Conservation (phyloP, 2,888 invertebrate genomes). For the Protodeltote pygarga region DNA sequence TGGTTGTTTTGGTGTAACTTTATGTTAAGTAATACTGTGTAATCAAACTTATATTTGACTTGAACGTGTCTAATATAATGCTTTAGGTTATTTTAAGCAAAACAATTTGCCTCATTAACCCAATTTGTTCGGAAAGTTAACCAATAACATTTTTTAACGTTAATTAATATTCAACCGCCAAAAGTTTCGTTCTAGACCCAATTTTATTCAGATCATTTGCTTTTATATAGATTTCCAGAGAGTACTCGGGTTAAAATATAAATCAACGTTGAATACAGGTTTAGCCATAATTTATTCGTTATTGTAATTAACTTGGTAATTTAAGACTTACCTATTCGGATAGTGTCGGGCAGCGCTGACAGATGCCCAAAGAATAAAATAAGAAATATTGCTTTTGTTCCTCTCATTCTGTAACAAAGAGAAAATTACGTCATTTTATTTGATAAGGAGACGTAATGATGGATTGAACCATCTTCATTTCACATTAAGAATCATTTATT, state of each 20-base stretch:
- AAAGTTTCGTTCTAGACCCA: conserved; percentile 1
- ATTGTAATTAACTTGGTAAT: conserved; percentile 24
- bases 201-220: conserved; percentile 37
- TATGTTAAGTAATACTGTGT: too few relatives aligned
- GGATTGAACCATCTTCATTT: conserved; percentile 13
- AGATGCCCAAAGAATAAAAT: conserved; percentile 81
- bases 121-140: too few relatives aligned
- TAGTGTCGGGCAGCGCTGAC: conserved; percentile 85
- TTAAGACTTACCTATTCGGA: conserved; percentile 81
- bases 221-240: conserved; percentile 43
- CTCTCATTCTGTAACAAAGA: conserved; percentile 80
- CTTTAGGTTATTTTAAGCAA: too few relatives aligned
- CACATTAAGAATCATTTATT: conserved; percentile 1
- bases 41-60: too few relatives aligned
- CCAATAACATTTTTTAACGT: not conserved
- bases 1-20: too few relatives aligned
- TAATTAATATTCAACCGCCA: conserved; percentile 3
- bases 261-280: conserved; percentile 23
- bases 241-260: conserved; percentile 28
- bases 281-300: conserved; percentile 29
- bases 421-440: conserved; percentile 27
- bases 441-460: not conserved
- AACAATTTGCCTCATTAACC: too few relatives aligned
- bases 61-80: too few relatives aligned
- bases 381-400: conserved; percentile 75